Evolutionary conservation across 2,797 vertebrate genomes (phyloP), one percentile per base, ranked within the genome.

Genomic region (Molossus alvarezi): DNA sequence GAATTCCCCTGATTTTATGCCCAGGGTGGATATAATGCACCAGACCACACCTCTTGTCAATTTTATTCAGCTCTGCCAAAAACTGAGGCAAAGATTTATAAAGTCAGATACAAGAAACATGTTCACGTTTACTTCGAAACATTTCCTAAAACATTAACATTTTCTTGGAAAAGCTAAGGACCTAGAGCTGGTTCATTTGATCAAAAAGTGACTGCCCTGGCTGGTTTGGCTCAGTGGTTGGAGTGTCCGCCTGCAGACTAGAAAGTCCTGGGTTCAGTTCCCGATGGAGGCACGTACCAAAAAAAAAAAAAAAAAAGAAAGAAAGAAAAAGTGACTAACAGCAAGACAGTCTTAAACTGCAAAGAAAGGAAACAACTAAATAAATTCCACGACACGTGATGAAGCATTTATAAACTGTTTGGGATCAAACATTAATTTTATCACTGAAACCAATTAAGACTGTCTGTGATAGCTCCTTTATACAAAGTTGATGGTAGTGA

Each of bases 311-410:
- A 33, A 60, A 73, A 88, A 65, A 83, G 27, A 88, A 65, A 83
- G 27, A 88, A 65, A 83, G 27, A 60, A 79, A 88, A 65, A 83
- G 27, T 18, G 5, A 91, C 60, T 33, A 71, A 77, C 27, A 48
- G 37, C 25, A 62, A 94, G 76, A 55, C 29, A 90, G 20, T 80
- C 27, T 95, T 89, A 25, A 64, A 53, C 15, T 57, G 64, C 81
- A 94, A 87, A 95, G 72, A 84, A 94, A 69, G 23, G 10, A 64
- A 91, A 81, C 33, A 51, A 55, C 76, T 9, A 89, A 37, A 91
- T 64, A 83, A 87, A 71, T 69, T 13, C 23, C 55, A 25, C 58
- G 71, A 76, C 13, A 37, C 4, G 5, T 5, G 18, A 75, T 17
- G 9, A 90, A 87, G n/a, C 48, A n/a, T 72, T 67, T 51, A 77